Percentiles rank a stretch among this genome's conserved stretches.
These are phyloP conservation scores for Eupithecia subfuscata DNA, from an alignment of 2,888 invertebrate species.

Conservation along the genomic window DNA sequence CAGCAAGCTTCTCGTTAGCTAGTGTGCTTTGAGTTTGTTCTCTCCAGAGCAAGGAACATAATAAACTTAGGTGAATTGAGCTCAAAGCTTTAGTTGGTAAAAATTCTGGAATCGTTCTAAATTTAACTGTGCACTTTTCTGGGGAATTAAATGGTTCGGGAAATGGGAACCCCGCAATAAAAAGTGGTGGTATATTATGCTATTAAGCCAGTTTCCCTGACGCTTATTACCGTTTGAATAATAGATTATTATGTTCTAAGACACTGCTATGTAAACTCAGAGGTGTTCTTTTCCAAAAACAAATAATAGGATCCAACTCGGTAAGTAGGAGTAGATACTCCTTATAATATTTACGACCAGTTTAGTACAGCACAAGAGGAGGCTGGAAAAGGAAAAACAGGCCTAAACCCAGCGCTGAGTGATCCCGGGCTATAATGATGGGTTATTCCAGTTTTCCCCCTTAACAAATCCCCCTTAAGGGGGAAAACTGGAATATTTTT, in stretches of 20 bases:
- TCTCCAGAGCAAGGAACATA: background rate
- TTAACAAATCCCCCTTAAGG: too few species aligned
- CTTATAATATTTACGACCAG: too few species aligned
- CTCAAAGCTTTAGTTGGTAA: conserved; percentile 1
- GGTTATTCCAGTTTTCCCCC: too few species aligned
- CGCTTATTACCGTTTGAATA: conserved; percentile 24
- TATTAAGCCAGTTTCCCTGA: conserved; percentile 20
- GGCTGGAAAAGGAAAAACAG: too few species aligned
- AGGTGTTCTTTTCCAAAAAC: background rate
- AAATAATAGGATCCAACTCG: background rate
- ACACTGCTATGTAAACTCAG: background rate
- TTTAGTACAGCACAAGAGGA: too few species aligned
- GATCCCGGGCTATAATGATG: too few species aligned
- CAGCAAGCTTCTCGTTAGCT: conserved; percentile 30
- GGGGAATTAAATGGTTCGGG: conserved; percentile 4
- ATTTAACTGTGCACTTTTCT: conserved; percentile 13
- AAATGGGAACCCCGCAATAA: conserved; percentile 19
- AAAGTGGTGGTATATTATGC: conserved; percentile 21
- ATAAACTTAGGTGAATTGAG: background rate
- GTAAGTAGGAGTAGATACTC: background rate
- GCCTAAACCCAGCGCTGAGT: too few species aligned
- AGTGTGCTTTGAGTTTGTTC: background rate
- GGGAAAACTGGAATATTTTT: too few species aligned
- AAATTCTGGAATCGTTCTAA: conserved; percentile 12
- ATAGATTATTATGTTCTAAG: background rate